These are phyloP conservation scores for Masticophis lateralis DNA, from an alignment of 2,797 vertebrate genomes.

Conservation along the genomic window DNA sequence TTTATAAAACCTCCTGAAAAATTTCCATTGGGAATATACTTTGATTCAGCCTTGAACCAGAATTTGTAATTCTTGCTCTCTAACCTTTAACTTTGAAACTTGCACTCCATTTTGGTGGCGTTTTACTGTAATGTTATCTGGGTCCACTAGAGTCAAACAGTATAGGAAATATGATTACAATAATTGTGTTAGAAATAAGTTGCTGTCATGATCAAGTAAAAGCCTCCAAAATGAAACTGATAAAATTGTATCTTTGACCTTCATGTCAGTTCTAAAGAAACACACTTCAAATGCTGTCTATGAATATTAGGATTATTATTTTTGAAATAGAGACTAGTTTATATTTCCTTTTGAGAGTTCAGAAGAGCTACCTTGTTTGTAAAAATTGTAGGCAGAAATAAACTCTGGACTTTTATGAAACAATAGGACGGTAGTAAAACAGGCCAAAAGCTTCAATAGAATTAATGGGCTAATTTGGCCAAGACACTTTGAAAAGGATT, in stretches of 20 bases:
- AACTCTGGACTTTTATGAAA: constrained; percentile 35
- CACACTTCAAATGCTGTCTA: constrained; percentile 56
- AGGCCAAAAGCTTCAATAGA: fast-evolving
- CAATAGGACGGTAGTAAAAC: not conserved
- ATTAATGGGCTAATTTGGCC: constrained; percentile 23
- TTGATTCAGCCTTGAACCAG: constrained; percentile 25
- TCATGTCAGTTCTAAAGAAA: constrained; percentile 56
- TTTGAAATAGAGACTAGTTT: constrained; percentile 42
- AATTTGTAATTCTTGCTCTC: constrained; percentile 40
- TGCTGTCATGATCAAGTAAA: constrained; percentile 60
- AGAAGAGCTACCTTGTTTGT: constrained; percentile 24
- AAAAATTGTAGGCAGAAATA: constrained; percentile 55
- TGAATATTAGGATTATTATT: constrained; percentile 56
- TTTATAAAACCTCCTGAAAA: constrained; percentile 33
- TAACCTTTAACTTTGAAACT: constrained; percentile 62
- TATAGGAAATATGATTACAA: constrained; percentile 59
- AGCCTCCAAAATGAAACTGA: constrained; percentile 65
- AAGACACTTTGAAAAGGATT: constrained; percentile 51
- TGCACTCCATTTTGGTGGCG: constrained; percentile 37
- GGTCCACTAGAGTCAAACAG: constrained; percentile 63
- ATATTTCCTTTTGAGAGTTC: constrained; percentile 30
- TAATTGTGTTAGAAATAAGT: constrained; percentile 58
- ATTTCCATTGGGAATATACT: constrained; percentile 17
- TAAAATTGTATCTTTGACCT: constrained; percentile 68
- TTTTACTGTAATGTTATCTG: constrained; percentile 56